Evolutionary conservation across 2,888 invertebrate genomes (phyloP).

Genomic region (Idaea dimidiata): DNA sequence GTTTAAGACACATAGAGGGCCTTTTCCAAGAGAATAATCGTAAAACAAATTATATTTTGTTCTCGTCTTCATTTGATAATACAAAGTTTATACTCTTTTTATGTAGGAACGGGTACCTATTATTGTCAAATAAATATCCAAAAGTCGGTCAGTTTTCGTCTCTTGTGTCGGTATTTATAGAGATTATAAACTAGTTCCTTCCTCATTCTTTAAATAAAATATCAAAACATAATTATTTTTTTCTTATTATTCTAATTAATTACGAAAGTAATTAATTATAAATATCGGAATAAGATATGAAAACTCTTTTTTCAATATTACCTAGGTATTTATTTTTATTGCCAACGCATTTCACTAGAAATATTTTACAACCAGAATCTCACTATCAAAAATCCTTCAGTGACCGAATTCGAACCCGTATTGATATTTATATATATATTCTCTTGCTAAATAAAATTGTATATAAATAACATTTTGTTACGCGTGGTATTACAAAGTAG

Average conservation of each 20-base stretch:
- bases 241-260: slow-evolving; percentile 13
- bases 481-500: too few species aligned
- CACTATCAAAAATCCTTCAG: too few species aligned
- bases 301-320: too few species aligned
- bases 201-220: slow-evolving; percentile 20
- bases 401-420: too few species aligned
- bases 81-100: neutral
- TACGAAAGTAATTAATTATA: slow-evolving; percentile 5
- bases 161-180: slow-evolving; percentile 10
- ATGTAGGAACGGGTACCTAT: neutral
- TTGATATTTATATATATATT: too few species aligned
- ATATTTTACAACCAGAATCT: too few species aligned
- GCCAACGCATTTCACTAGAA: too few species aligned
- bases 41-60: neutral
- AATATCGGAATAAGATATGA: neutral
- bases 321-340: too few species aligned
- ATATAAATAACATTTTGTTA: too few species aligned
- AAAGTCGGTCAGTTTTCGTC: slow-evolving; percentile 16
- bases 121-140: slow-evolving; percentile 8
- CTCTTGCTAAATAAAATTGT: too few species aligned
- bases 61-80: neutral
- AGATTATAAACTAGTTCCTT: slow-evolving; percentile 22
- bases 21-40: neutral
- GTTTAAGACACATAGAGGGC: too few species aligned
- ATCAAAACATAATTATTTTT: slow-evolving; percentile 14